Evolutionary conservation across 2,113 vertebrate species (phyloP).

Genomic region (Eudorcas thomsonii): DNA sequence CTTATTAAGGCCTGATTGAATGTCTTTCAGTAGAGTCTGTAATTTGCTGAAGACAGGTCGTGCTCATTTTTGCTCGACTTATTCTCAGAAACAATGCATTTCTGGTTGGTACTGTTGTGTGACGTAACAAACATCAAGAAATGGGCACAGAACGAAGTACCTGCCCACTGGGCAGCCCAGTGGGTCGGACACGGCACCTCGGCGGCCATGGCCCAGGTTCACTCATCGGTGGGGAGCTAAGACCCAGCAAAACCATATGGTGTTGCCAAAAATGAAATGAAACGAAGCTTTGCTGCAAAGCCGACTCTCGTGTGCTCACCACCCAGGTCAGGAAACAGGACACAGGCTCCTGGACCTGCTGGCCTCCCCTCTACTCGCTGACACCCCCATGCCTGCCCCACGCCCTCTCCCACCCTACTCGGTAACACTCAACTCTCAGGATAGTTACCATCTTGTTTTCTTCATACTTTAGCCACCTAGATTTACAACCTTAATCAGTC

Average conservation of each 20-base stretch:
- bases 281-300: background rate
- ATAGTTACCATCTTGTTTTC: fast-evolving
- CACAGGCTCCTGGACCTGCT: fast-evolving
- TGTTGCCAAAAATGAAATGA: background rate
- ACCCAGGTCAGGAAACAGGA: too few relatives aligned
- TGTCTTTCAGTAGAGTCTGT: background rate
- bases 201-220: background rate
- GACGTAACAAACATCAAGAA: background rate
- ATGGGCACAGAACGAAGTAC: background rate
- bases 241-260: background rate
- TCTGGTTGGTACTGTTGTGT: background rate
- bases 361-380: fast-evolving
- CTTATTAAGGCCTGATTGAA: background rate
- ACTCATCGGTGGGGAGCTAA: background rate
- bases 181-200: fast-evolving
- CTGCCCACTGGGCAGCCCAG: background rate
- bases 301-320: fast-evolving
- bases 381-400: background rate
- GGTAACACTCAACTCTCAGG: fast-evolving
- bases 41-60: background rate
- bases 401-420: background rate
- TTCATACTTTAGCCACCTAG: background rate
- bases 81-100: background rate
- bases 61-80: background rate
- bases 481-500: too few relatives aligned